Evolutionary conservation across 2,113 vertebrate species (phyloP), one percentile per base, ranked within the genome.

Genomic region (Aptenodytes patagonicus): DNA sequence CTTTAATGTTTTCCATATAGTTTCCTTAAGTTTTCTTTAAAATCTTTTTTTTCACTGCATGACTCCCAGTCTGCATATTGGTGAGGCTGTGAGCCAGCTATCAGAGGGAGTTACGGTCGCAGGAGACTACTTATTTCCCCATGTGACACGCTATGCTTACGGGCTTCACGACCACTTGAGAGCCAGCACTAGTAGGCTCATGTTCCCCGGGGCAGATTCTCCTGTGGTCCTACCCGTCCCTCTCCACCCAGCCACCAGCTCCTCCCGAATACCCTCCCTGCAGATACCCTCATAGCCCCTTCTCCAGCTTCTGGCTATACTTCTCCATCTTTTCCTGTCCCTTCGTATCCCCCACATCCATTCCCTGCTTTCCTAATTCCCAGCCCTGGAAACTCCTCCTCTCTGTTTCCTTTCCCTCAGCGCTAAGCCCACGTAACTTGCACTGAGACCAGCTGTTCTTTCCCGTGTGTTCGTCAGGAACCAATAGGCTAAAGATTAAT

Each of bases 121-220:
- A 66, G 73, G n/a, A 80, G 71, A 88, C 12, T 13, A 44, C 15
- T 65, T 57, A 16, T 52, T 72, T 82, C 62, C 72, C 57, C 21
- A 4, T 25, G 49, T 62, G 62, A 90, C 49, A 46, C 2, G 6
- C 49, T 28, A 28, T 11, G 3, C 58, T 70, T n/a, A 29, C 1
- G 14, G 44, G 70, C 28, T 73, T n/a, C 66, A 70, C 0, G 0
- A 28, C n/a, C 14, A 2, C 19, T 14, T 3, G 28, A 36, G 28
- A 69, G 36, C 25, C 44, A 76, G 58, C 61, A 26, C 3, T 11
- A 44, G 22, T 5, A 17, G 26, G 49, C 34, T 93, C 71, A 13
- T 0, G 0, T 49, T 80, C n/a, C 62, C 52, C 0, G 0, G 34
- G 80, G 40, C 20, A 69, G 17, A 42, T 46, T 54, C 38, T 66